Conservation (phyloP, 2,797 vertebrate genomes). For the Hydrophis major region DNA sequence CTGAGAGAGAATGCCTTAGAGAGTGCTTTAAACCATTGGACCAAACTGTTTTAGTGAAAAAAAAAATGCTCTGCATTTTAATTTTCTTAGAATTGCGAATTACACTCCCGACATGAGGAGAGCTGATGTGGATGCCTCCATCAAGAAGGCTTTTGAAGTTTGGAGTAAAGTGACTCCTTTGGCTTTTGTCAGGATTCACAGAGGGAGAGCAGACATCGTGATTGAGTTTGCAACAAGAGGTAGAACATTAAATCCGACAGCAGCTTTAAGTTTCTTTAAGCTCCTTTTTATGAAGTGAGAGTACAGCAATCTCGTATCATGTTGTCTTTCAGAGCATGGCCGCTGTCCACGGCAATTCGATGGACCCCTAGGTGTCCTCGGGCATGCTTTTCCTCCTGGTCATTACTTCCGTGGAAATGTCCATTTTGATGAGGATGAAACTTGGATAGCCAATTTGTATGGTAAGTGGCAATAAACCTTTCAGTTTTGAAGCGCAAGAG, state of each 20-base stretch:
- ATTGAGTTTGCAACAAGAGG: conserved; percentile 82
- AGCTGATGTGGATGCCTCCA: conserved; percentile 81
- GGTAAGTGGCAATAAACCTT: conserved; percentile 53
- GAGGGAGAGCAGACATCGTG: conserved; percentile 86
- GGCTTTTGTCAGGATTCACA: conserved; percentile 77
- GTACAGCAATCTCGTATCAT: neutral
- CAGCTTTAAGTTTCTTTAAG: neutral
- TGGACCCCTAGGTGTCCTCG: conserved; percentile 81
- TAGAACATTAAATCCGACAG: conserved; percentile 44
- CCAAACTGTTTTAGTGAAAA: neutral
- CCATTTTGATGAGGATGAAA: conserved; percentile 90
- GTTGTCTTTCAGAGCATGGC: conserved; percentile 75
- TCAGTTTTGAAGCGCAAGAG: neutral
- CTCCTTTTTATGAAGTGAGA: neutral
- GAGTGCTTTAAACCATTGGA: neutral
- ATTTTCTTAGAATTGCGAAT: conserved; percentile 76
- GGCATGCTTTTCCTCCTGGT: conserved; percentile 85
- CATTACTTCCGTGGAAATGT: conserved; percentile 80
- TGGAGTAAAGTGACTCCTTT: conserved; percentile 88
- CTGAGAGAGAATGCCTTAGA: neutral
- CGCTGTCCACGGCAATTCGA: conserved; percentile 79
- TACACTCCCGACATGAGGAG: conserved; percentile 85
- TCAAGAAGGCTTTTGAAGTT: conserved; percentile 80
- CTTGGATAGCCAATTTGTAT: conserved; percentile 73
- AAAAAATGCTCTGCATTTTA: neutral